A percentile compares a stretch with the other conserved stretches of the same genome.
Evolutionary conservation across 2,888 invertebrate species (phyloP).

Genomic region (Cheilosia pagana): DNA sequence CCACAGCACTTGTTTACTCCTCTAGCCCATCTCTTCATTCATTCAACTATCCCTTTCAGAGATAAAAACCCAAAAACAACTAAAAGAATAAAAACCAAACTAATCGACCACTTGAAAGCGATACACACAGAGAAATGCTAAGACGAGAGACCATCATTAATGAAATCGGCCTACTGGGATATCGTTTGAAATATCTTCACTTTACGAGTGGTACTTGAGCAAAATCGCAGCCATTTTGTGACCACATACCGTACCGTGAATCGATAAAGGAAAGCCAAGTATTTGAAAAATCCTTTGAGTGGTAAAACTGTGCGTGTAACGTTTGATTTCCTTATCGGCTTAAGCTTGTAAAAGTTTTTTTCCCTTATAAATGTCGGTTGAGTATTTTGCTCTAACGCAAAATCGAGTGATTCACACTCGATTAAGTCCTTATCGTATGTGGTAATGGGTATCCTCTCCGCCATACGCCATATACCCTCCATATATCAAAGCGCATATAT

Average conservation of each 20-base stretch:
- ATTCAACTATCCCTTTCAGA: conserved; percentile 28
- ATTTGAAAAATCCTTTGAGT: conserved; percentile 57
- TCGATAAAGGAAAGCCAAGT: conserved; percentile 45
- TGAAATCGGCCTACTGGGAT: conserved; percentile 66
- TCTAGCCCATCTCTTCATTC: conserved; percentile 13
- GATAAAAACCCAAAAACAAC: conserved; percentile 38
- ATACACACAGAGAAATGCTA: conserved; percentile 57
- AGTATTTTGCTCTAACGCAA: conserved; percentile 23
- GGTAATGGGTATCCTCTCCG: conserved; percentile 20
- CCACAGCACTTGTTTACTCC: conserved; percentile 48
- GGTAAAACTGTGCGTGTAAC: conserved; percentile 32
- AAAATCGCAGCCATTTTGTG: conserved; percentile 65
- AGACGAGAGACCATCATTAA: conserved; percentile 58
- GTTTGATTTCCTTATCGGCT: conserved; percentile 62
- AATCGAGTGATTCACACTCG: conserved; percentile 71
- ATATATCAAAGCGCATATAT: conserved; percentile 21
- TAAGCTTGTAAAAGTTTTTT: conserved; percentile 50
- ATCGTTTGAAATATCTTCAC: conserved; percentile 66
- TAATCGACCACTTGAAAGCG: conserved; percentile 73
- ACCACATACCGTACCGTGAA: conserved; percentile 39
- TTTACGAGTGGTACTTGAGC: conserved; percentile 66
- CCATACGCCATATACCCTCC: not conserved
- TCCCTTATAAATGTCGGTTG: conserved; percentile 6
- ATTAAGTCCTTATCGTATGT: conserved; percentile 68
- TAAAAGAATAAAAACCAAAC: conserved; percentile 62